Base-by-base conservation (phyloP, 2,888 invertebrate species). In the Temnothorax ravouxi region DNA sequence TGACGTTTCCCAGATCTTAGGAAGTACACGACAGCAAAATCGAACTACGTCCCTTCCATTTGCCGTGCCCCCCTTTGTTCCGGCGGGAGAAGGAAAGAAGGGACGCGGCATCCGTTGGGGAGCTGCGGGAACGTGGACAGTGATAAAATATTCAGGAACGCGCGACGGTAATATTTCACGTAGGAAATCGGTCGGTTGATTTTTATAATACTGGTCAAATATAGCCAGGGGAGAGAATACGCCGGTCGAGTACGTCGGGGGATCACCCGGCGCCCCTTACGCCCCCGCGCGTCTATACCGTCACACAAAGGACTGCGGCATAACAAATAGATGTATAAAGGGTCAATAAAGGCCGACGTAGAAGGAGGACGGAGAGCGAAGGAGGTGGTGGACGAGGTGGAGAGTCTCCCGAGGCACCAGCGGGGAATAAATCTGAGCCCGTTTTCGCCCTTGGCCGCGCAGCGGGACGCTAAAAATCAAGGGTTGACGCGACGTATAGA, bases 181-280 rank as follows among this genome's bases (percentile, higher is more conserved):
- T 92, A 93, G 94, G 93, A 95, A 95, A 95, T 95, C 94, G 95
- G 94, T 95, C 94, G 95, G 94, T 95, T 95, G 95, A 95, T 95
- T 95, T 95, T 95, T 95, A 95, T 95, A 95, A 95, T 95, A 94
- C 95, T 94, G 94, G 95, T 94, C 95, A 95, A 95, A 95, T 95
- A 94, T 94, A 94, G 95, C 94, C 93, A 92, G 91, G 94, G 94
- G 94, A 94, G 91, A 79, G 87, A 92, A 92, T 29, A 34, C 88
- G 88, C 89, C 89, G 88, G 85, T 71, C 62, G 64, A 81, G 81
- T 54, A 74, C 56, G 66, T 25, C 47, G 71, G 50, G 75, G 69
- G 77, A 61, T 38, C 62, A 59, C 54, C 21, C 59, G 62, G 80
- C 86, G 66, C 77, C 84, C 89, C 88, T 90, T 91, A 91, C 90